A percentile compares a stretch with the other conserved stretches of the same genome.
Evolutionary conservation across 1,140 invertebrate genomes (phyloP).

Genomic region (Cryptotermes secundus): DNA sequence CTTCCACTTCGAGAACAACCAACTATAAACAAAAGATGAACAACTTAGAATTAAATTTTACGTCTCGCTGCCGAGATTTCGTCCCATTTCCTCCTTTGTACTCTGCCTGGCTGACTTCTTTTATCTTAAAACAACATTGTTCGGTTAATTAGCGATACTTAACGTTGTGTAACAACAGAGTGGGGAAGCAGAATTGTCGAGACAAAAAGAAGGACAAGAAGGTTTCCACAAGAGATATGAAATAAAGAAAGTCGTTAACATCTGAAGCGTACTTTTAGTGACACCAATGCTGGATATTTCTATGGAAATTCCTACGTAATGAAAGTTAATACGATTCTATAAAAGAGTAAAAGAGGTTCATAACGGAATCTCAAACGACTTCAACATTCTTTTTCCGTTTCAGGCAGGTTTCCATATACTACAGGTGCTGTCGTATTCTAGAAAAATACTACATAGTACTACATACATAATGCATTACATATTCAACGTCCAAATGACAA

Average conservation of each 20-base stretch:
- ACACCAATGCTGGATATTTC: too few species aligned
- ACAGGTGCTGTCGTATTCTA: too few species aligned
- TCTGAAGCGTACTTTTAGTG: not conserved
- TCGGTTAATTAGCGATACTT: slow-evolving; percentile 14
- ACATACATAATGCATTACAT: too few species aligned
- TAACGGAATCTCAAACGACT: too few species aligned
- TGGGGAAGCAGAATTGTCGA: not conserved
- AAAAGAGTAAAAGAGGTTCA: too few species aligned
- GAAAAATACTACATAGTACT: too few species aligned
- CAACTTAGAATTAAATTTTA: slow-evolving; percentile 3
- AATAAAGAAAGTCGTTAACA: not conserved
- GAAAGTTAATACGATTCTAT: too few species aligned
- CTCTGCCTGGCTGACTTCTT: not conserved
- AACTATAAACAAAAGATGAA: slow-evolving; percentile 5
- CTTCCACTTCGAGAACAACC: not conserved
- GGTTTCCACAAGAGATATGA: not conserved
- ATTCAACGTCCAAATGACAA: too few species aligned
- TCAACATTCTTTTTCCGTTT: too few species aligned
- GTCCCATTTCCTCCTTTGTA: not conserved
- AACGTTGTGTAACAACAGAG: not conserved
- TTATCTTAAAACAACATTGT: slow-evolving; percentile 20
- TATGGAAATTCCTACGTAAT: too few species aligned
- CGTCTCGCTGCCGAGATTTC: not conserved
- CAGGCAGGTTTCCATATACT: too few species aligned
- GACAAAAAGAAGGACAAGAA: not conserved